Base-by-base conservation (phyloP, 2,888 invertebrate species). In the Tholera decimalis region DNA sequence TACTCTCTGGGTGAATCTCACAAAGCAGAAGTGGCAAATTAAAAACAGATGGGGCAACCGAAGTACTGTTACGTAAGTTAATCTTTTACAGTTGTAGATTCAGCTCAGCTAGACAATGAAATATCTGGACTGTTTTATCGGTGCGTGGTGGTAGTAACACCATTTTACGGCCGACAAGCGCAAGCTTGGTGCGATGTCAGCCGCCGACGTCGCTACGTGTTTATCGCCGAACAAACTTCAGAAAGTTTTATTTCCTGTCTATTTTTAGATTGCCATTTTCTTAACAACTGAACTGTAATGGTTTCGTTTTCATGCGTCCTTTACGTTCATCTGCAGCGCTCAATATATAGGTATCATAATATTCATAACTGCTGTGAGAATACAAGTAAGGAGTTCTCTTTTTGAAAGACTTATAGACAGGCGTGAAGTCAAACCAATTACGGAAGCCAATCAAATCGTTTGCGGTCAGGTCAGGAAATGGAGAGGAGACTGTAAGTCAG, bases 111-210 rank as follows among this genome's bases (percentile, higher is more conserved):
- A 79, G 80, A 85, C 87, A 85, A 84, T 86, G 83, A 89, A 89
- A 88, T 88, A 88, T 90, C 71, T 80, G 75, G 77, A 83, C 83
- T 83, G 86, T 88, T 88, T 85, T 77, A 84, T 77, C 64, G 83
- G 68, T 73, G 82, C 76, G 82, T 66, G 83, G 66, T 73, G 82
- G 81, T 62, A 56, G 49, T 51, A 79, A 85, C 82, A 83, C 85
- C 85, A 87, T 89, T 89, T 88, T 85, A 87, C 85, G 89, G 83
- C 84, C 83, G 83, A 83, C 73, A 72, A 74, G 77, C 74, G 65
- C 71, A 73, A 73, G 62, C 67, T 46, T 18, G 50, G 62, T 65
- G 50, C 41, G 28, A n/a, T 26, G 28, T 68, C 73, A 57, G 49
- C 60, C 47, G 46, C 51, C 62, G 55, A 26, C 55, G 59, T 67